A percentile compares a stretch with the other conserved stretches of the same genome.
phyloP scores from a whole-genome alignment of 64 coral and sea anemone genomes.

The Montipora foliosa region DNA sequence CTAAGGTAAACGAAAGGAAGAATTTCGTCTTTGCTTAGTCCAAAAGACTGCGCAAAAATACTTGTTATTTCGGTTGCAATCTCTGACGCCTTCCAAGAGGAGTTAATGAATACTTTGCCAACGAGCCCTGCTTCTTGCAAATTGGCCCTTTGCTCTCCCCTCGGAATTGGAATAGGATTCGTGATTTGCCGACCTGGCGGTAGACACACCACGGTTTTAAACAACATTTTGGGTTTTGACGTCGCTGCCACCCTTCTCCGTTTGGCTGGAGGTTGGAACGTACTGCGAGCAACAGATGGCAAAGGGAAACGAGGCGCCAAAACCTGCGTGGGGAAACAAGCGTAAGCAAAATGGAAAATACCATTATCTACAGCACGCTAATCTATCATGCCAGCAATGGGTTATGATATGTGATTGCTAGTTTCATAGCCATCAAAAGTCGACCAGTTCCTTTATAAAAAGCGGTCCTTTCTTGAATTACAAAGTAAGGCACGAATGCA shows the following conservation, averaged over 20 bases:
- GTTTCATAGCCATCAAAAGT: no score
- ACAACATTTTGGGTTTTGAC: not conserved
- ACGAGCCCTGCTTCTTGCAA: not conserved
- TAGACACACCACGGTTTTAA: not conserved
- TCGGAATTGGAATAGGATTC: not conserved
- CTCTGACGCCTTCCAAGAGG: not conserved
- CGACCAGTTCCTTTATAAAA: no score
- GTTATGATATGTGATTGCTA: no score
- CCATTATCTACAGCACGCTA: no score
- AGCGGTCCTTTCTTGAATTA: no score
- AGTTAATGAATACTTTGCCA: not conserved
- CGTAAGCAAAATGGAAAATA: not conserved
- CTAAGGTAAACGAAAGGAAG: not conserved
- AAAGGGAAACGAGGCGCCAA: not conserved
- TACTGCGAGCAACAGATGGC: not conserved
- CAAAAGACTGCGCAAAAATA: not conserved
- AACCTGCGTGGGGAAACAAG: not conserved
- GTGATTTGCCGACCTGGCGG: not conserved
- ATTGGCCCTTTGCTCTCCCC: not conserved
- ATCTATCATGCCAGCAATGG: no score
- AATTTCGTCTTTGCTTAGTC: not conserved
- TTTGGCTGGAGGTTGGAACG: not conserved
- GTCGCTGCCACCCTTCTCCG: not conserved
- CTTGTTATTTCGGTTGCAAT: not conserved
- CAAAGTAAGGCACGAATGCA: no score